Evolutionary conservation across 2,797 vertebrate genomes (phyloP), one percentile per base, ranked within the genome.

Genomic region (Odontamblyopus lacepedii): DNA sequence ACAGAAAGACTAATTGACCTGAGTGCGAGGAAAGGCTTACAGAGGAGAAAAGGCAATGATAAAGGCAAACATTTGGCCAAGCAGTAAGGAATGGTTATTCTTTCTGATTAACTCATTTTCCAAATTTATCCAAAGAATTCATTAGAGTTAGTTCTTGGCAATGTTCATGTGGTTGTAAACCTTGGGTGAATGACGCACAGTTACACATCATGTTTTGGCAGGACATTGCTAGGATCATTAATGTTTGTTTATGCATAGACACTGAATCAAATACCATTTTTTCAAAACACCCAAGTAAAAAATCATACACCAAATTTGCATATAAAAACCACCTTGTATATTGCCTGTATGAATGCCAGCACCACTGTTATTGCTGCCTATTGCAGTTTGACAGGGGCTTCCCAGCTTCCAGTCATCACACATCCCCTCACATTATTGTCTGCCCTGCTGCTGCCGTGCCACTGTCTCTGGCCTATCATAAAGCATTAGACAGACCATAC

Each of bases 361-460:
- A 64, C 23, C n/a, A 41, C 5, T 27, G 44, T 48, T 23, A 29
- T 7, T 29, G 23, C 41, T 50, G 15, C 26, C 44, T 51, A 66
- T 66, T 66, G 44, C 26, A 66, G 83, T 89, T 86, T 83, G 88
- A 87, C 76, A 78, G 64, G 66, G 26, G 72, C 74, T 79, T 80
- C 87, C 77, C 75, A 87, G 79, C 85, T 78, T 81, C 83, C 90
- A 89, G 69, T 89, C 85, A 55, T 69, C 32, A 48, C 76, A 67
- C 66, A 64, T 78, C 67, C 63, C 61, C 5, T 53, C 82, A 71
- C 73, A 80, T 85, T 72, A 76, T 65, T 57, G 81, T 84, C 80
- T 63, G 70, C 70, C 81, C 83, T 76, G 69, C 50, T 72, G 76
- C 74, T 51, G 77, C 83, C 79, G 75, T 81, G 81, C 69, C 23